phyloP scores from a whole-genome alignment of 2,888 invertebrate species.

The Drosophila prolongata region DNA sequence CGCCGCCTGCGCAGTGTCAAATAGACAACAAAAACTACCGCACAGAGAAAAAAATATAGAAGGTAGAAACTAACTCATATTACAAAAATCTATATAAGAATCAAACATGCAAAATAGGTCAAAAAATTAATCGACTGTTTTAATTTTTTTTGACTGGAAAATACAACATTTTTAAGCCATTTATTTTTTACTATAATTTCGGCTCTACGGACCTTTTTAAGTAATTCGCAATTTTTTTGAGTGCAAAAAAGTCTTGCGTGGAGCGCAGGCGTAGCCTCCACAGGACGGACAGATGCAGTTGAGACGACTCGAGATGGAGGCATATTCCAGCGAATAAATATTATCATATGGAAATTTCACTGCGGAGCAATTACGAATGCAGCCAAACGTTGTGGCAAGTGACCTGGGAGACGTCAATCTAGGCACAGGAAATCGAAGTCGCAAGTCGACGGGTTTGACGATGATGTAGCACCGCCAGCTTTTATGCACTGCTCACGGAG shows the following conservation, averaged over 20 bases:
- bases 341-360: slow-evolving; percentile 78
- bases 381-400: slow-evolving; percentile 50
- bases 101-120: no score
- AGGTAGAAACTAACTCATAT: not conserved
- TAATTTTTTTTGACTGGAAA: no score
- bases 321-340: slow-evolving; percentile 74
- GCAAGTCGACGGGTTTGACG: slow-evolving; percentile 75
- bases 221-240: not conserved
- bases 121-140: no score
- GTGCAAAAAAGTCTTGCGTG: slow-evolving; percentile 57
- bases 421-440: slow-evolving; percentile 76
- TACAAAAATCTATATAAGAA: no score
- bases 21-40: slow-evolving; percentile 58
- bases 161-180: no score
- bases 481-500: slow-evolving; percentile 21
- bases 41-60: not conserved
- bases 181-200: no score
- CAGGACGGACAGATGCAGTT: slow-evolving; percentile 35
- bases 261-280: slow-evolving; percentile 62
- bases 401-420: slow-evolving; percentile 66
- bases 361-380: slow-evolving; percentile 75
- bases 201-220: not conserved
- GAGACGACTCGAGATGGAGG: slow-evolving; percentile 23
- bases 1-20: slow-evolving; percentile 79
- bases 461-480: slow-evolving; percentile 72